Percentiles rank a stretch among this genome's conserved stretches.
These are phyloP conservation scores for Teleiodes luculella DNA, from an alignment of 2,888 invertebrate genomes.

Conservation along the genomic window DNA sequence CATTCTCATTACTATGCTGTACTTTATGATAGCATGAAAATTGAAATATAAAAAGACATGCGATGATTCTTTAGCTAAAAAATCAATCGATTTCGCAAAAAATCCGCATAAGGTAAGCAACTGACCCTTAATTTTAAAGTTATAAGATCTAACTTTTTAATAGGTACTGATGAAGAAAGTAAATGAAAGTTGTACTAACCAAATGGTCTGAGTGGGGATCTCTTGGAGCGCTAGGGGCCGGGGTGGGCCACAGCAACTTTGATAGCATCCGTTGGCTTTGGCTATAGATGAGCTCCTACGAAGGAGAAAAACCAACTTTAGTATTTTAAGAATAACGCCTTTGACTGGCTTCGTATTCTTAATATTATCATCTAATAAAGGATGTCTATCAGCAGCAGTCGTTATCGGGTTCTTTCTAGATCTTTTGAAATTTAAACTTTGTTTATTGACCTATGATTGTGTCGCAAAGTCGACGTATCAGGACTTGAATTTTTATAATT, in stretches of 20 bases:
- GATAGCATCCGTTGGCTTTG: slow-evolving; percentile 79
- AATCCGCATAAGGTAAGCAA: too few species aligned
- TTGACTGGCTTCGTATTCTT: slow-evolving; percentile 41
- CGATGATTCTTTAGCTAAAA: too few species aligned
- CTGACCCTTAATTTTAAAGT: too few species aligned
- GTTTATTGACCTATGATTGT: background rate
- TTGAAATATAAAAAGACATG: too few species aligned
- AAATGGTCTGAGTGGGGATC: slow-evolving; percentile 78
- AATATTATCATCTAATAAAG: too few species aligned
- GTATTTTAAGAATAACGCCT: slow-evolving; percentile 60
- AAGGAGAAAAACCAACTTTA: slow-evolving; percentile 74
- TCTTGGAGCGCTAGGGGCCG: slow-evolving; percentile 74
- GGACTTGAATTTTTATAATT: too few species aligned
- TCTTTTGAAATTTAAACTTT: background rate
- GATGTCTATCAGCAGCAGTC: slow-evolving; percentile 1
- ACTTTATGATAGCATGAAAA: too few species aligned
- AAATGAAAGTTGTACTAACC: slow-evolving; percentile 74
- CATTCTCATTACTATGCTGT: too few species aligned
- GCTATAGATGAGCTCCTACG: slow-evolving; percentile 79
- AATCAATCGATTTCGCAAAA: too few species aligned
- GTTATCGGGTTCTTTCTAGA: background rate
- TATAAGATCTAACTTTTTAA: background rate
- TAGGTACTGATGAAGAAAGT: slow-evolving; percentile 29
- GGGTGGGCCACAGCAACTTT: slow-evolving; percentile 78
- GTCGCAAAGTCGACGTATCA: too few species aligned